Evolutionary conservation across 2,888 invertebrate species (phyloP).

Genomic region (Nymphalis polychloros): DNA sequence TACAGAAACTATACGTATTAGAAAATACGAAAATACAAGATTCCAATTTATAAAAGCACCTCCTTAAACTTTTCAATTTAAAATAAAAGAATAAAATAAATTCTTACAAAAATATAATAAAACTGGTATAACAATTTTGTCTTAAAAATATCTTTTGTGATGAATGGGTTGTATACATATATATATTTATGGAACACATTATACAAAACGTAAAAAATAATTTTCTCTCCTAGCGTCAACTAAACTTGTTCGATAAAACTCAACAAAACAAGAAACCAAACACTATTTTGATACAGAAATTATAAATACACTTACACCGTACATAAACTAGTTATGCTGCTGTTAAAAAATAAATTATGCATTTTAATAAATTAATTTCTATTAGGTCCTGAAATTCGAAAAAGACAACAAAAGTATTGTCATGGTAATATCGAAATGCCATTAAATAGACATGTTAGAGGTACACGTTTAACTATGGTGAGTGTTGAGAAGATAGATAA

Average conservation of each 20-base stretch:
- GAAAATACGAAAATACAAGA: conserved; percentile 27
- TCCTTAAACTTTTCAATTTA: conserved; percentile 30
- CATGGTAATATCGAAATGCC: conserved; percentile 39
- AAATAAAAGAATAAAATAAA: conserved; percentile 26
- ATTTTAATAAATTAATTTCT: conserved; percentile 57
- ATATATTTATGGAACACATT: conserved; percentile 28
- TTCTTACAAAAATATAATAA: conserved; percentile 36
- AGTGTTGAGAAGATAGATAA: conserved; percentile 2
- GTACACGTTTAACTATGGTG: neutral
- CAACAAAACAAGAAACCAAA: conserved; percentile 54
- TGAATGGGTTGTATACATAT: conserved; percentile 41
- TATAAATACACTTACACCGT: conserved; percentile 67
- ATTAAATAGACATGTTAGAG: neutral
- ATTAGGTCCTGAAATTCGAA: conserved; percentile 26
- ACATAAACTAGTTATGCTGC: conserved; percentile 63
- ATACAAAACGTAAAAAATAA: conserved; percentile 50
- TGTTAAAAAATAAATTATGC: conserved; percentile 71
- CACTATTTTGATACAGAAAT: conserved; percentile 79
- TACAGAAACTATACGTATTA: conserved; percentile 16
- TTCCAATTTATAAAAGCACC: conserved; percentile 29
- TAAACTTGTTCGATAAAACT: conserved; percentile 63
- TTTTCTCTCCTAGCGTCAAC: conserved; percentile 47
- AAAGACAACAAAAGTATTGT: conserved; percentile 52
- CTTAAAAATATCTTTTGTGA: conserved; percentile 44
- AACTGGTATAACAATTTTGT: conserved; percentile 30